Evolutionary conservation across 2,113 vertebrate species (phyloP).

Genomic region (Daubentonia madagascariensis): DNA sequence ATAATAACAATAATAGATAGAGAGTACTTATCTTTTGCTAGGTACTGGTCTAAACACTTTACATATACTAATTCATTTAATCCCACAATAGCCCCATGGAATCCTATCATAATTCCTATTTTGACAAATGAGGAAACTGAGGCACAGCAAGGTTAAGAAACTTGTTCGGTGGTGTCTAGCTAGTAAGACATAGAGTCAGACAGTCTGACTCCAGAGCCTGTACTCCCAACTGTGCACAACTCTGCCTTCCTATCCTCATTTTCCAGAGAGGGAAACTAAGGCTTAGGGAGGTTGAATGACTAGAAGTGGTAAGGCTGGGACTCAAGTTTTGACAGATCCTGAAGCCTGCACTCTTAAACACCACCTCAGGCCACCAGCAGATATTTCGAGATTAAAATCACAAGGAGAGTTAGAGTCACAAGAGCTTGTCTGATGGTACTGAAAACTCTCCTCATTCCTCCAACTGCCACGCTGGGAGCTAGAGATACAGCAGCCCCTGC

Average conservation of each 20-base stretch:
- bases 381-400: neutral
- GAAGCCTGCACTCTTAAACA: neutral
- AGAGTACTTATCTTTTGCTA: neutral
- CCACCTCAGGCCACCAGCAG: neutral
- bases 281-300: neutral
- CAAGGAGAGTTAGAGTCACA: neutral
- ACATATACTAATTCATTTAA: neutral
- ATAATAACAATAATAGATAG: neutral
- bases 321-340: neutral
- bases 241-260: neutral
- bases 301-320: neutral
- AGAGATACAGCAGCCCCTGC: fast-evolving
- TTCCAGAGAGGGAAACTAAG: neutral
- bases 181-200: neutral
- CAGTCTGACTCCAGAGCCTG: neutral
- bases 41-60: neutral
- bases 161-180: neutral
- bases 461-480: too few relatives aligned
- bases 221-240: neutral
- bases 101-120: neutral
- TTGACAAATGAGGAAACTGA: neutral
- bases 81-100: neutral
- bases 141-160: neutral
- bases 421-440: neutral
- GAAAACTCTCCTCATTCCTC: neutral